Conservation (phyloP, 2,797 vertebrate species). For the Sardinella longiceps region DNA sequence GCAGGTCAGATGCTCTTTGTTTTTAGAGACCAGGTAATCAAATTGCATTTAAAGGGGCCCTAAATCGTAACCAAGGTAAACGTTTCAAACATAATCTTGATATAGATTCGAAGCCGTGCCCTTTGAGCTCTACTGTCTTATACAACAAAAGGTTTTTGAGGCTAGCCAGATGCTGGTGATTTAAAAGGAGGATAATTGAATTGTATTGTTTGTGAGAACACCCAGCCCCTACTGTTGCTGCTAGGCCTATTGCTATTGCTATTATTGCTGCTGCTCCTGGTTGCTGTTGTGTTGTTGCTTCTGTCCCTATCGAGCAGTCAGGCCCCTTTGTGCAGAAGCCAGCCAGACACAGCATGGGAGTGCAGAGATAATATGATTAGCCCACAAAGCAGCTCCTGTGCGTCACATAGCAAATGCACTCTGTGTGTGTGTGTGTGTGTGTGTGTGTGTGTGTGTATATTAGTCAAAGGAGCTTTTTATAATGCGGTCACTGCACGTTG, state of each 20-base stretch:
- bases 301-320: too few species aligned
- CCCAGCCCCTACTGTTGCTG: slow-evolving; percentile 36
- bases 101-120: too few species aligned
- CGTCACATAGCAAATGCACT: slow-evolving; percentile 49
- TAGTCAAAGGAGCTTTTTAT: slow-evolving; percentile 22
- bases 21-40: too few species aligned
- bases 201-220: slow-evolving; percentile 52
- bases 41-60: too few species aligned
- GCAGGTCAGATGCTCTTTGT: too few species aligned
- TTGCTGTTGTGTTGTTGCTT: neutral
- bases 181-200: slow-evolving; percentile 40
- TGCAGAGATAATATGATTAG: slow-evolving; percentile 45
- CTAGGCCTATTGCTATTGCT: too few species aligned
- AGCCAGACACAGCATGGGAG: slow-evolving; percentile 25
- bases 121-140: neutral
- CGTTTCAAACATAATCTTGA: too few species aligned
- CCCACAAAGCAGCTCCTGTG: slow-evolving; percentile 37
- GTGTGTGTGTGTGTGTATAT: neutral
- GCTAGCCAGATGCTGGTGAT: neutral
- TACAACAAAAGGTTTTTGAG: neutral
- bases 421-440: slow-evolving; percentile 38
- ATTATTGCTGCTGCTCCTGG: neutral
- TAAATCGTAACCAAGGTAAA: too few species aligned
- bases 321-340: neutral
- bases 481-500: neutral